Evolutionary conservation across 2,888 invertebrate genomes (phyloP), one percentile per base, ranked within the genome.

Genomic region (Phaonia tiefii): DNA sequence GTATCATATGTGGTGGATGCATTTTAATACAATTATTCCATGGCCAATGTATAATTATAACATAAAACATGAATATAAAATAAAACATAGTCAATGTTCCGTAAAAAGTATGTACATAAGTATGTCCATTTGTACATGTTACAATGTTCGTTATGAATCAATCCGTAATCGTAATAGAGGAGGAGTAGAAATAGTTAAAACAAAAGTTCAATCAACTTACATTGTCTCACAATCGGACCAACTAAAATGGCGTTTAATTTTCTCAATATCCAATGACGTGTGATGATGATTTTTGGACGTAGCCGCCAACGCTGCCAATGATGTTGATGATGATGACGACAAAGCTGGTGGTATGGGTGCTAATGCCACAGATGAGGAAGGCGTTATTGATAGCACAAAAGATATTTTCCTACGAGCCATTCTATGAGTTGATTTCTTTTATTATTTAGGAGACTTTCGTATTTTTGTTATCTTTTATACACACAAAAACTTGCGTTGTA

Each of bases 181-280:
- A 31, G 31, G 4, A 8, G 4, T 31, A 31, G 4, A 31, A 31
- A 31, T 31, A n/a, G n/a, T n/a, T n/a, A n/a, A 69, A 51, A 39
- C 26, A 72, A 51, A 54, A 82, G 79, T 74, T 82, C 73, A 79
- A 76, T 71, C 69, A 84, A 89, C 89, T 89, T 87, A 89, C 89
- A 88, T 89, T 84, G 89, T 87, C 86, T 86, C 88, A 76, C 89
- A 85, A 84, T 88, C 88, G 66, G 89, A 89, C 89, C 89, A 89
- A 83, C 89, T 89, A 80, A 89, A 89, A 79, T 89, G 89, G 22
- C 88, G 88, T 78, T 88, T 88, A 63, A 89, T 86, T 84, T 87
- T 89, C 82, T 89, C 89, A 15, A 87, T 86, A 83, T 89, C 89
- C 84, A 89, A 83, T 31, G 81, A 85, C 25, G 85, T 86, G 77